phyloP scores from a whole-genome alignment of 2,797 vertebrate species.

The Catostomus latipinnis region DNA sequence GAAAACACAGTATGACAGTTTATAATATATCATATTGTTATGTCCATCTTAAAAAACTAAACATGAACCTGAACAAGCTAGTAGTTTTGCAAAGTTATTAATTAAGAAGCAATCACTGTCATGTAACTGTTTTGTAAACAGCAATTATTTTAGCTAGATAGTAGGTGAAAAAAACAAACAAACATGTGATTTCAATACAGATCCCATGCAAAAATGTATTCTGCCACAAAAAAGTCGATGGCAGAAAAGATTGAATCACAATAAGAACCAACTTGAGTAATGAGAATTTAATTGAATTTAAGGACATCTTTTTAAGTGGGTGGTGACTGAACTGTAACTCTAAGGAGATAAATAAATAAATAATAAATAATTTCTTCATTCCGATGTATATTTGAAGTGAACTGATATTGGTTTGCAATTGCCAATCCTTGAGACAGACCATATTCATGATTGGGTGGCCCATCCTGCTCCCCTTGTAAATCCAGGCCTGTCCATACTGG shows the following conservation, averaged over 20 bases:
- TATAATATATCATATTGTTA: too few relatives aligned
- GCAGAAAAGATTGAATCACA: too few relatives aligned
- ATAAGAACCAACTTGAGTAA: not conserved
- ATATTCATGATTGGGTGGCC: not conserved
- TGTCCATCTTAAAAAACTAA: too few relatives aligned
- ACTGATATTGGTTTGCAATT: not conserved
- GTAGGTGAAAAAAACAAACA: too few relatives aligned
- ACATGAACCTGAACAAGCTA: too few relatives aligned
- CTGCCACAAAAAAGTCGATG: not conserved
- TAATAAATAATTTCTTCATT: not conserved
- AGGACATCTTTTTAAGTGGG: not conserved
- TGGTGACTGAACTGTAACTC: not conserved
- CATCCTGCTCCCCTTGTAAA: not conserved
- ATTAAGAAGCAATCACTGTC: too few relatives aligned
- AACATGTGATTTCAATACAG: too few relatives aligned
- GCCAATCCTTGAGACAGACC: not conserved
- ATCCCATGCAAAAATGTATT: too few relatives aligned
- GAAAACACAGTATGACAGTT: too few relatives aligned
- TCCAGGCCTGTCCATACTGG: not conserved
- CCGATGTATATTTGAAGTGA: not conserved
- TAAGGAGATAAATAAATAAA: not conserved
- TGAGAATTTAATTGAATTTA: not conserved
- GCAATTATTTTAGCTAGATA: not conserved
- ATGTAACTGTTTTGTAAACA: not conserved
- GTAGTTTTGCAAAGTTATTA: too few relatives aligned